These are phyloP conservation scores for Furcula furcula DNA, from an alignment of 2,888 invertebrate genomes.

Conservation along the genomic window DNA sequence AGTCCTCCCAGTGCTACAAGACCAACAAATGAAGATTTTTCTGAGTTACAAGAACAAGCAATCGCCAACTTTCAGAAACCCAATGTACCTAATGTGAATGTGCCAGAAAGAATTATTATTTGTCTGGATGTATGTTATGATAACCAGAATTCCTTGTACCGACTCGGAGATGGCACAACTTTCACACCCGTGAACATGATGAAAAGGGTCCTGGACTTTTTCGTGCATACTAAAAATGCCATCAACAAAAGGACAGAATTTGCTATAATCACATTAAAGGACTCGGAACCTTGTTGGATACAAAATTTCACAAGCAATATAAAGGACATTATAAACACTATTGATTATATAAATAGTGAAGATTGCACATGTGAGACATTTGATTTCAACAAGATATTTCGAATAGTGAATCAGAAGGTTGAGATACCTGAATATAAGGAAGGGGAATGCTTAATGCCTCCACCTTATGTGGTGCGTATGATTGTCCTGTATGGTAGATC, in stretches of 20 bases:
- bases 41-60: slow-evolving; percentile 56
- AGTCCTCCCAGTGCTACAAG: slow-evolving; percentile 6
- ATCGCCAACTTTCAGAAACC: slow-evolving; percentile 70
- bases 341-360: slow-evolving; percentile 79
- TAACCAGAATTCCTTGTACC: slow-evolving; percentile 75
- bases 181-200: slow-evolving; percentile 83
- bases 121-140: slow-evolving; percentile 84
- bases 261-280: slow-evolving; percentile 82
- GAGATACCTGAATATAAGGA: slow-evolving; percentile 69
- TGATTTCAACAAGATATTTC: slow-evolving; percentile 80
- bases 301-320: slow-evolving; percentile 84
- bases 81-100: slow-evolving; percentile 74
- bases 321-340: slow-evolving; percentile 76
- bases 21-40: slow-evolving; percentile 27
- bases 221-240: slow-evolving; percentile 82
- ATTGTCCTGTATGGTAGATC: slow-evolving; percentile 87
- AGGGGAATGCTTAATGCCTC: slow-evolving; percentile 66
- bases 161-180: slow-evolving; percentile 76
- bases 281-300: slow-evolving; percentile 75
- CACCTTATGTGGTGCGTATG: slow-evolving; percentile 82
- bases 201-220: slow-evolving; percentile 83
- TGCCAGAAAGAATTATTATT: slow-evolving; percentile 84
- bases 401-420: slow-evolving; percentile 75
- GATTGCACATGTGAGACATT: slow-evolving; percentile 76
- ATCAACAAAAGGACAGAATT: slow-evolving; percentile 84